Percentiles rank a stretch among this genome's conserved stretches.
Evolutionary conservation across 2,888 invertebrate genomes (phyloP).

Genomic region (Drosophila parthenogenetica): DNA sequence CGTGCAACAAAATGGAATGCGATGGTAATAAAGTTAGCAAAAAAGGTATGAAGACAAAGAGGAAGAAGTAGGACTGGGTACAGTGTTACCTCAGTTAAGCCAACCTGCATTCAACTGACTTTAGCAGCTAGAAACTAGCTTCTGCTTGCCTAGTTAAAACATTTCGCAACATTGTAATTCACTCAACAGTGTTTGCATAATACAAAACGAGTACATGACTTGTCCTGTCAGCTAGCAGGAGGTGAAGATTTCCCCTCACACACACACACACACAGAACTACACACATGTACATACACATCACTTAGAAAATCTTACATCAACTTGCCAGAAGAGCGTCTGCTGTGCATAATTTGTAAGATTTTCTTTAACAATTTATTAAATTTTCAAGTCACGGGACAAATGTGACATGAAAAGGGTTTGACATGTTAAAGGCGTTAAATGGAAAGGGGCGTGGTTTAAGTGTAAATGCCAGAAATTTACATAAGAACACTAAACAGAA

Average conservation of each 20-base stretch:
- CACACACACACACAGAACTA: background rate
- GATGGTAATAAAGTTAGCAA: background rate
- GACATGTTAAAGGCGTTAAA: conserved; percentile 37
- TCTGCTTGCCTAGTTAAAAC: conserved; percentile 70
- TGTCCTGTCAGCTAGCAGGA: conserved; percentile 5
- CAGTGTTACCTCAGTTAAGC: conserved; percentile 2
- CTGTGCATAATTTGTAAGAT: conserved; percentile 35
- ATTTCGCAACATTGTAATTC: conserved; percentile 55
- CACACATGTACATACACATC: conserved; percentile 12
- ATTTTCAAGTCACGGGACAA: conserved; percentile 32
- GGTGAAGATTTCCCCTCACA: background rate
- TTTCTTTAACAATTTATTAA: conserved; percentile 53
- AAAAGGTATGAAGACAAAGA: background rate
- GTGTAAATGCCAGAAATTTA: conserved; percentile 18
- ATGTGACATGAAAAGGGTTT: conserved; percentile 74
- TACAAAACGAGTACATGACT: conserved; percentile 15
- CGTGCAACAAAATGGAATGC: conserved; percentile 39
- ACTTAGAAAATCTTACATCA: conserved; percentile 12
- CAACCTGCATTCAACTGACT: conserved; percentile 7
- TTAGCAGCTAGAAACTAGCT: conserved; percentile 15
- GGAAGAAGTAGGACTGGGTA: background rate
- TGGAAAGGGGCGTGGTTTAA: conserved; percentile 23
- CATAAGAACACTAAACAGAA: background rate
- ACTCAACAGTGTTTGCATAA: conserved; percentile 39
- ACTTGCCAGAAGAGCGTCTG: conserved; percentile 2